A percentile compares a stretch with the other conserved stretches of the same genome.
Evolutionary conservation across 2,113 vertebrate species (phyloP).

Genomic region (Tonatia bakeri): DNA sequence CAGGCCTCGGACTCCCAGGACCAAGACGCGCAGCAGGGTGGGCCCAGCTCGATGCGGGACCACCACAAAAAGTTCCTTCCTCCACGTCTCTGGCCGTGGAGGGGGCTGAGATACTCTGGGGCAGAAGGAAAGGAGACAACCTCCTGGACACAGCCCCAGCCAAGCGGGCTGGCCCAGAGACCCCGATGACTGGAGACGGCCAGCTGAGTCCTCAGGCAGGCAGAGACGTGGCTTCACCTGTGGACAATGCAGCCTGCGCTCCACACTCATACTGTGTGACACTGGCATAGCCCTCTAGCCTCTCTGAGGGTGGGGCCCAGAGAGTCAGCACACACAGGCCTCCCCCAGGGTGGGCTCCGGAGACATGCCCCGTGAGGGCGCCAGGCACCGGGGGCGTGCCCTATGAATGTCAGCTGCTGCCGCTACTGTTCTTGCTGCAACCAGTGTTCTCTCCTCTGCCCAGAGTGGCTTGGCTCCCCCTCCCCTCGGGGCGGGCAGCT

Average conservation of each 20-base stretch:
- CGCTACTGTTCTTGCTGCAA: neutral
- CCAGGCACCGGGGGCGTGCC: neutral
- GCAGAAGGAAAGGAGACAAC: neutral
- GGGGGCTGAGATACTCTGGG: neutral
- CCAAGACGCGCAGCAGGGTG: neutral
- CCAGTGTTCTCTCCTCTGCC: too few species aligned
- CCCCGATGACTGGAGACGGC: too few species aligned
- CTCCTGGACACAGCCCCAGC: neutral
- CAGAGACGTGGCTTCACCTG: fast-evolving
- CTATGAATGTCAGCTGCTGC: neutral
- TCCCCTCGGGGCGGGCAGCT: fast-evolving
- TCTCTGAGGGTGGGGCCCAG: neutral
- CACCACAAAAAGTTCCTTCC: neutral
- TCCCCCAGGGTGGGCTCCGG: neutral
- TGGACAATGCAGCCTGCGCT: neutral
- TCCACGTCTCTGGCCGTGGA: fast-evolving
- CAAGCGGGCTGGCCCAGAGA: neutral
- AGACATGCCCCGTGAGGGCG: neutral
- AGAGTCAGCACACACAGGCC: neutral
- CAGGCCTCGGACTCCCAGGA: neutral
- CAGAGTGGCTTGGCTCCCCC: neutral
- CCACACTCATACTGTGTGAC: neutral
- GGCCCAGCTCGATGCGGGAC: neutral
- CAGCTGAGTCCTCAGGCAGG: neutral
- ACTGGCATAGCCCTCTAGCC: fast-evolving